Base-by-base conservation (phyloP, 1,140 invertebrate genomes). In the Rhagoletis zephyria region DNA sequence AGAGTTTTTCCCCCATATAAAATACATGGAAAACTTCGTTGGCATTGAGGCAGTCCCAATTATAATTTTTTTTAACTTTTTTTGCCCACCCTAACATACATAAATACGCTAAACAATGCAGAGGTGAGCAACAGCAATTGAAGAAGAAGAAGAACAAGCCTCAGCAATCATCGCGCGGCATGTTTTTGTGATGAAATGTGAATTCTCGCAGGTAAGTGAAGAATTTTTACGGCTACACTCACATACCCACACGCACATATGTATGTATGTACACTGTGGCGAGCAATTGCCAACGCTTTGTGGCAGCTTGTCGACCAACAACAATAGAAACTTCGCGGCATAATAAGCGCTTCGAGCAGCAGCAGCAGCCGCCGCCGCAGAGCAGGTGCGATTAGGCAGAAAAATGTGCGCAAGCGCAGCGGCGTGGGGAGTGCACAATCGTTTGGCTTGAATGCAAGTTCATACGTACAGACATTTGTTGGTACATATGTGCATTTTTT, bases 301-400 rank as follows among this genome's bases (percentile, higher is more conserved):
- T 56, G 48, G 48, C 74, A 77, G 45, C 70, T n/a, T 70, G 6
- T 14, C 30, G 1, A 51, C 16, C 45, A 74, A n/a, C 45, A 74
- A 16, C 70, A 48, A 45, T 51, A 45, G 4, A 48, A 74, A 63
- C 61, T 56, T 3, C 51, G 64, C 4, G 3, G 12, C 30, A 67
- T 40, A 67, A 67, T 67, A 7, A 67, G 10, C 30, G 64, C 64
- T 64, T 19, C 14, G 1, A 9, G 74, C 74, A 9, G 48, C n/a
- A 63, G 4, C 67, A 74, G 40, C 70, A 63, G 74, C 74, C 74
- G 48, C 42, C 74, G 45, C 74, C 19, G 16, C n/a, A 56, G 56
- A 81, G 74, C 74, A 81, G 74, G 74, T 81, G 74, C 74, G 74
- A 81, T 81, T 81, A 56, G 74, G n/a, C 48, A 56, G 74, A 81